A percentile compares a stretch with the other conserved stretches of the same genome.
phyloP scores from a whole-genome alignment of 2,797 vertebrate species.

The Pangasius mekongensis region DNA sequence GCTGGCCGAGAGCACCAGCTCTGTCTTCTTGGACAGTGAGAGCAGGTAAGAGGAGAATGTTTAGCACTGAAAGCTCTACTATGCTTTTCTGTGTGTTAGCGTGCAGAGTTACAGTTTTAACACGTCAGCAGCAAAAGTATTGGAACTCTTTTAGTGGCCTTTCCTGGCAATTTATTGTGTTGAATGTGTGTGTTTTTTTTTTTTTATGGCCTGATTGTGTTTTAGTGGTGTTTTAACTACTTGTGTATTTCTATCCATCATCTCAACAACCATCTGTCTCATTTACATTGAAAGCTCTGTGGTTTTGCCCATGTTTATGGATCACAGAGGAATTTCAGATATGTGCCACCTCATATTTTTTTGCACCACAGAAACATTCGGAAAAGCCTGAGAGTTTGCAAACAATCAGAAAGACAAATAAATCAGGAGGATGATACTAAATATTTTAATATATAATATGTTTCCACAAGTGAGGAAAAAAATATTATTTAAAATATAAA shows the following conservation, averaged over 20 bases:
- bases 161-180: not conserved
- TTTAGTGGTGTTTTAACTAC: not conserved
- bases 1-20: slow-evolving; percentile 86
- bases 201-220: not conserved
- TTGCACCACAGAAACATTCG: not conserved
- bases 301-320: not conserved
- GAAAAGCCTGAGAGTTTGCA: not conserved
- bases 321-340: not conserved
- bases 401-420: not conserved
- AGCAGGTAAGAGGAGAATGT: slow-evolving; percentile 75
- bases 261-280: not conserved
- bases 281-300: not conserved
- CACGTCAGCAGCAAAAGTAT: not conserved
- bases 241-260: not conserved
- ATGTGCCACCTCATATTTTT: not conserved
- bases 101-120: not conserved
- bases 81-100: not conserved
- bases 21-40: slow-evolving; percentile 90
- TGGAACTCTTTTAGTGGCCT: not conserved
- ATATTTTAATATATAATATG: too few relatives aligned
- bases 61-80: not conserved
- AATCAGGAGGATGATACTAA: not conserved
- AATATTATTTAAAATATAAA: too few relatives aligned
- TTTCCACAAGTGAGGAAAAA: not conserved
- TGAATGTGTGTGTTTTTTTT: not conserved